Base-by-base conservation (phyloP, 2,113 vertebrate genomes). In the Thinocorus orbignyianus region DNA sequence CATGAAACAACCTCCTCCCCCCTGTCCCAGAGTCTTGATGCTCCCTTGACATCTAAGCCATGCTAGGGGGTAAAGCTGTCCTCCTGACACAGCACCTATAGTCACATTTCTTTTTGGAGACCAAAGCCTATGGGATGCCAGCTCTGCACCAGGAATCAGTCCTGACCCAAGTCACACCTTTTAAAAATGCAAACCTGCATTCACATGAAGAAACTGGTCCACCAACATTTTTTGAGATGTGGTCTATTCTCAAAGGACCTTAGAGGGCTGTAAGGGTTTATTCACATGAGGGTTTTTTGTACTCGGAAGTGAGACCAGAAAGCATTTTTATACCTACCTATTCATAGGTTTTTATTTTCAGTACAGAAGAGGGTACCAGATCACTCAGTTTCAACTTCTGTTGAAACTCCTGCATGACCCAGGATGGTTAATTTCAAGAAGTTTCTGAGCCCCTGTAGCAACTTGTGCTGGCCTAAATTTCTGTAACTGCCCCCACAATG, bases 271-370 rank as follows among this genome's bases (percentile, higher is more conserved):
- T 66, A 58, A 31, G 42, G 17, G 46, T 81, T 92, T 72, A 93
- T 55, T 64, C 39, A 66, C 51, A 58, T 5, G 37, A 52, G 64
- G 35, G 26, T 65, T 84, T 94, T 95, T 72, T 57, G 55, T 39
- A 71, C 41, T 77, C 79, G 69, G 73, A 93, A 95, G 60, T 57
- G 80, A 96, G 85, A 92, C 42, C 39, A 90, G 68, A 42, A 73
- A 83, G 42, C 69, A 84, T 86, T 96, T 91, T 95, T 80, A 85
- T 37, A 95, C 66, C 44, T 81, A 81, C 16, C 44, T 85, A 92
- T 93, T 93, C 65, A 96, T 39, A 93, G 72, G 26, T 7, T 68
- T 93, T 84, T 91, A 87, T 87, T 96, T 92, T 93, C 87, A 93
- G 87, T 76, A 79, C 54, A 62, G 66, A 83, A 95, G 33, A 85